Base-by-base conservation (phyloP, 2,888 invertebrate genomes). In the Sesia bembeciformis region DNA sequence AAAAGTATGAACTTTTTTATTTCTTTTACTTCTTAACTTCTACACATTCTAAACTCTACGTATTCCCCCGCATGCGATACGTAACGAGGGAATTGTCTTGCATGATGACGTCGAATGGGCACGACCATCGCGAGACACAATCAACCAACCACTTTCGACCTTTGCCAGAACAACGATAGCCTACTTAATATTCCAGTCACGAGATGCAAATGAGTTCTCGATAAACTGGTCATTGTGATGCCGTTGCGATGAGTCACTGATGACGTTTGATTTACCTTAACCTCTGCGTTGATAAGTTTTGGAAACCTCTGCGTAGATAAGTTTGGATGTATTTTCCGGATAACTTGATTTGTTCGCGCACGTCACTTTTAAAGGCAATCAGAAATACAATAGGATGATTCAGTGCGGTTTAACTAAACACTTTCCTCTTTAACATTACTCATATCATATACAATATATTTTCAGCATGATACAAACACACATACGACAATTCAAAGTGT, bases 71-170 rank as follows among this genome's bases (percentile, higher is more conserved):
- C 52, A 52, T 40, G 39, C 39, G 55, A 43, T 52, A 56, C 55
- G 57, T 57, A 55, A 55, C n/a, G 39, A 39, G 57, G 57, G 57
- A 57, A 57, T 53, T 50, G 42, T 52, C 54, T 42, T 40, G 4
- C 23, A 50, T 46, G 39, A 50, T 57, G 57, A 57, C 57, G 57
- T 56, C 23, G 39, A 40, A 50, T 54, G 54, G 57, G 57, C 57
- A 52, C 55, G 55, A 54, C 55, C 53, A 46, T 23, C 8, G 42
- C 41, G 40, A 40, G 38, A 42, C 52, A 50, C 50, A 46, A 46
- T 8, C n/a, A n/a, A 3, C 46, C 46, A 46, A 46, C 23, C n/a
- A n/a, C 4, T 8, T 8, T 46, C 46, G 46, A 7, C 43, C 43
- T 8, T 46, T 46, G 23, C 46, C 4, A n/a, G 23, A n/a, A 23